Conservation (phyloP, 2,797 vertebrate species). For the Alectoris magna region DNA sequence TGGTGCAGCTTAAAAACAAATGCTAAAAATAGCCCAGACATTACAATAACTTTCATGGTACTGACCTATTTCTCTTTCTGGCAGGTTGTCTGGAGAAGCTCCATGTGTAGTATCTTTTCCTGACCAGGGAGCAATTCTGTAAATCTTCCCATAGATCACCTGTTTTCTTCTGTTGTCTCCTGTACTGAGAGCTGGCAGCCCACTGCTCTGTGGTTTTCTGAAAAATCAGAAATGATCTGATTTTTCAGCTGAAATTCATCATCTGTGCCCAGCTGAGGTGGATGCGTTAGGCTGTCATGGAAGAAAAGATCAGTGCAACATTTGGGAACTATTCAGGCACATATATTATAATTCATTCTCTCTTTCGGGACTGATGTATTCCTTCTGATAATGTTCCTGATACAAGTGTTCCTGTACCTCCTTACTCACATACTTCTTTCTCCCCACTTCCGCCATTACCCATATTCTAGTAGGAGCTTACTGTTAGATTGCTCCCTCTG, state of each 20-base stretch:
- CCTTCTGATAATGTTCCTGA: background rate
- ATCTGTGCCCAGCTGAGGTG: background rate
- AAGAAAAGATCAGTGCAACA: background rate
- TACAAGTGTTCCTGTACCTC: background rate
- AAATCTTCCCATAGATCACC: background rate
- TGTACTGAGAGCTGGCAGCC: background rate
- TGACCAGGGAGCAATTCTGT: background rate
- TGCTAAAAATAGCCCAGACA: accelerated
- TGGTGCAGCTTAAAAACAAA: background rate
- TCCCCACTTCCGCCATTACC: background rate
- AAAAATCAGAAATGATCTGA: too few relatives aligned
- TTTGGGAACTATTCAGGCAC: background rate
- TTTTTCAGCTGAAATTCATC: background rate
- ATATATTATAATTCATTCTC: background rate
- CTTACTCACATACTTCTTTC: background rate
- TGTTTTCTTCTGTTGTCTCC: background rate
- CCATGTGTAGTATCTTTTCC: background rate
- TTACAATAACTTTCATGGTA: background rate
- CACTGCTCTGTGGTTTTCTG: background rate
- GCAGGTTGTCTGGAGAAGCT: background rate
- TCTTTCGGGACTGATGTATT: background rate
- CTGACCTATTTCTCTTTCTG: background rate
- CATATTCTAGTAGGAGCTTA: background rate
- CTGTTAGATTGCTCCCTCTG: background rate
- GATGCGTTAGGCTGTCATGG: background rate